Conservation (phyloP, 1,140 invertebrate species). For the Himalopsyche phryganea region DNA sequence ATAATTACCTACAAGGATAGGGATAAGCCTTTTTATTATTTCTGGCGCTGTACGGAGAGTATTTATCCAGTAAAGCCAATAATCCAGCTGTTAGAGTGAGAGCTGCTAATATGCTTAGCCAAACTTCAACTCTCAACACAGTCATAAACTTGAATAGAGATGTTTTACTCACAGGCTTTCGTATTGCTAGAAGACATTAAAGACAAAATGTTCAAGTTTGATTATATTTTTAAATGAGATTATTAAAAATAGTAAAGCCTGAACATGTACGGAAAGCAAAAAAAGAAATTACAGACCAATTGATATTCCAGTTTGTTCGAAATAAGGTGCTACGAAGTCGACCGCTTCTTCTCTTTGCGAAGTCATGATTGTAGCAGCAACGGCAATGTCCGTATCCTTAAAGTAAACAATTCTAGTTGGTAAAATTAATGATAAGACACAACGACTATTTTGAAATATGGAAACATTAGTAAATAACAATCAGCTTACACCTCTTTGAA, state of each 20-base stretch:
- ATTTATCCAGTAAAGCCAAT: constrained; percentile 86
- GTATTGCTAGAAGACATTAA: constrained; percentile 63
- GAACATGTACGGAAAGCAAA: too few relatives aligned
- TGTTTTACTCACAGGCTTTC: constrained; percentile 76
- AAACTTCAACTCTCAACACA: constrained; percentile 80
- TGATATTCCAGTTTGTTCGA: constrained; percentile 83
- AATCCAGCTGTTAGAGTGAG: constrained; percentile 78
- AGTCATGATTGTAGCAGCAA: constrained; percentile 87
- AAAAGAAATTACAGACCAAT: constrained; percentile 68
- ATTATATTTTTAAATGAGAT: too few relatives aligned
- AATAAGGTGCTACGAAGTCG: constrained; percentile 89
- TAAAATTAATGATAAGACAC: not conserved
- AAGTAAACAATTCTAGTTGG: constrained; percentile 19
- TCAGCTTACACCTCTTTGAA: constrained; percentile 78
- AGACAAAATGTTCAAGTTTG: not conserved
- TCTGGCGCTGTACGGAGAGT: constrained; percentile 81
- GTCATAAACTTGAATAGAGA: constrained; percentile 93
- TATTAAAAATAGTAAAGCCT: too few relatives aligned
- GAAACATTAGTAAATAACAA: not conserved
- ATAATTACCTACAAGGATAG: constrained; percentile 70
- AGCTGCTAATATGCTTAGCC: constrained; percentile 82
- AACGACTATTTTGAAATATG: not conserved
- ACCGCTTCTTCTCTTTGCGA: constrained; percentile 90
- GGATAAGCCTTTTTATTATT: constrained; percentile 80
- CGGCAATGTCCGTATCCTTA: constrained; percentile 82